These are phyloP conservation scores for Ceratosolen solmsi DNA, from an alignment of 1,140 invertebrate species.

Conservation along the genomic window DNA sequence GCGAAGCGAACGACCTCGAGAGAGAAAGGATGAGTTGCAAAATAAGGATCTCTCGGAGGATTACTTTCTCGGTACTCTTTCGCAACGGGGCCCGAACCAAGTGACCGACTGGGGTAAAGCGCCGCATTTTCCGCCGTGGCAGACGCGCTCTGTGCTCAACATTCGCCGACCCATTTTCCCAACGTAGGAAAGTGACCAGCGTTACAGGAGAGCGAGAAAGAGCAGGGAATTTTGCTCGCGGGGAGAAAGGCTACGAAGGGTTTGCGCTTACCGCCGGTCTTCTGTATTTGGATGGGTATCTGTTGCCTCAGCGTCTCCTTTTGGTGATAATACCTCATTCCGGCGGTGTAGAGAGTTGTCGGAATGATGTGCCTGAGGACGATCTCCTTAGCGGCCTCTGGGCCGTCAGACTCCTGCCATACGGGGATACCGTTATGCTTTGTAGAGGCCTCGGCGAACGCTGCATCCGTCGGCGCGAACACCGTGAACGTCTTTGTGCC, in stretches of 20 bases:
- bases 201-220: neutral
- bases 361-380: constrained; percentile 85
- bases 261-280: constrained; percentile 79
- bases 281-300: constrained; percentile 80
- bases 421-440: constrained; percentile 70
- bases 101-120: constrained; percentile 9
- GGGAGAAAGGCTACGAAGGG: neutral
- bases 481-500: constrained; percentile 88
- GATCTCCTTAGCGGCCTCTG: constrained; percentile 81
- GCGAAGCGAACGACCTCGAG: neutral
- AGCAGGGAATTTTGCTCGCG: neutral
- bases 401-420: constrained; percentile 71
- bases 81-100: neutral
- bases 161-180: constrained; percentile 48
- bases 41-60: neutral
- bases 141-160: constrained; percentile 9
- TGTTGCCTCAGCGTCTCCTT: constrained; percentile 80
- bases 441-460: constrained; percentile 75
- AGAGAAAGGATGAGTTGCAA: constrained; percentile 13
- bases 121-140: neutral
- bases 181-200: neutral
- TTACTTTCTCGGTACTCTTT: constrained; percentile 19
- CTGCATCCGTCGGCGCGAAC: constrained; percentile 87
- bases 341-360: constrained; percentile 85
- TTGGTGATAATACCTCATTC: constrained; percentile 89